These are phyloP conservation scores for Drosophila varians DNA, from an alignment of 1,140 invertebrate species.

Conservation along the genomic window DNA sequence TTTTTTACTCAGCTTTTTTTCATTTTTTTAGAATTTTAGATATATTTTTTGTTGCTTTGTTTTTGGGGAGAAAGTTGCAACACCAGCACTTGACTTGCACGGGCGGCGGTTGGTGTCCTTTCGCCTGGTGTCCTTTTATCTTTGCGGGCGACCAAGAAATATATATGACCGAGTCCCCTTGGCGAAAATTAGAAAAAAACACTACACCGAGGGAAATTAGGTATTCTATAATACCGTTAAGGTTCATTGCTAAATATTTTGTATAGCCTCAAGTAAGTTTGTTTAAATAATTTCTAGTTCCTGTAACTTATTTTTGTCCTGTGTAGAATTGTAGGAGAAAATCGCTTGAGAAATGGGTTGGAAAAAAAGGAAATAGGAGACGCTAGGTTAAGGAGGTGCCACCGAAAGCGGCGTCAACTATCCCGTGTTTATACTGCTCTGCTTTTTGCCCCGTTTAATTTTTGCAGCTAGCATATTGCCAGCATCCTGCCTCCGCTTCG, in stretches of 20 bases:
- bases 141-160: conserved; percentile 70
- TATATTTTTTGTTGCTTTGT: conserved; percentile 28
- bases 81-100: conserved; percentile 44
- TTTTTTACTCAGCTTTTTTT: conserved; percentile 3
- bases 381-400: conserved; percentile 26
- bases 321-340: background rate
- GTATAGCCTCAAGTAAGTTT: too few species aligned
- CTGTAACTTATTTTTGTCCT: background rate
- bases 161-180: conserved; percentile 64
- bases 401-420: conserved; percentile 39
- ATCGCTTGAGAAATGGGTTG: background rate
- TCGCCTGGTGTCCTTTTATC: conserved; percentile 53
- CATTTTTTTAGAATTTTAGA: conserved; percentile 19
- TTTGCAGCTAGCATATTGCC: conserved; percentile 71
- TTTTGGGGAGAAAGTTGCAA: conserved; percentile 61
- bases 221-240: background rate
- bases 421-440: conserved; percentile 30
- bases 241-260: too few species aligned
- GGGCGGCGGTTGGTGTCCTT: conserved; percentile 24
- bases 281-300: background rate
- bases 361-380: conserved; percentile 25
- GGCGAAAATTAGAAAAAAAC: conserved; percentile 56
- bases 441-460: conserved; percentile 61
- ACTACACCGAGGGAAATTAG: background rate
- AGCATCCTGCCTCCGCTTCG: background rate